phyloP scores from a whole-genome alignment of 92 coral and sea anemone species.

The Parazoanthus swiftii region DNA sequence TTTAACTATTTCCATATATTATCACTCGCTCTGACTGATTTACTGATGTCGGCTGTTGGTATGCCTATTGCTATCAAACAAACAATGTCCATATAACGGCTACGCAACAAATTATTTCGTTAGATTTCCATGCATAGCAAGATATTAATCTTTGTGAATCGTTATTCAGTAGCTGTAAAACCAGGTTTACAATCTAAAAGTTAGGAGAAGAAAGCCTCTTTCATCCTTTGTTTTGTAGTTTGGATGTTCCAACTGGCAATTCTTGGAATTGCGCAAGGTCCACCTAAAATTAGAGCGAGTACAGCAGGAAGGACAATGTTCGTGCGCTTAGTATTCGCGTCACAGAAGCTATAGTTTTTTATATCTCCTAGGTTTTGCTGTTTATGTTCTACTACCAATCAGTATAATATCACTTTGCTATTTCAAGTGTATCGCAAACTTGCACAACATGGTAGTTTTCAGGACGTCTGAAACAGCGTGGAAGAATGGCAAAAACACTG shows the following conservation, averaged over 20 bases:
- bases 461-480: no score
- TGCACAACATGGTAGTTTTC: no score
- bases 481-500: no score
- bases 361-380: no score
- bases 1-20: no score
- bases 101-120: neutral
- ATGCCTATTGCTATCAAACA: neutral
- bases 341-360: no score
- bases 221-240: neutral
- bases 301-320: no score
- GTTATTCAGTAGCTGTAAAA: neutral
- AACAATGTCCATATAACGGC: neutral
- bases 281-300: neutral
- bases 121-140: neutral
- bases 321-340: no score
- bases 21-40: no score
- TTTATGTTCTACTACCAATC: no score
- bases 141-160: neutral
- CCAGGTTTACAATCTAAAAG: neutral
- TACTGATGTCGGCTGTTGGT: neutral
- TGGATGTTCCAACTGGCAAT: neutral
- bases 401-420: no score
- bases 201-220: neutral
- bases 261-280: neutral
- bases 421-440: no score